Base-by-base conservation (phyloP, 1,140 invertebrate genomes). In the Micrasema longulum region DNA sequence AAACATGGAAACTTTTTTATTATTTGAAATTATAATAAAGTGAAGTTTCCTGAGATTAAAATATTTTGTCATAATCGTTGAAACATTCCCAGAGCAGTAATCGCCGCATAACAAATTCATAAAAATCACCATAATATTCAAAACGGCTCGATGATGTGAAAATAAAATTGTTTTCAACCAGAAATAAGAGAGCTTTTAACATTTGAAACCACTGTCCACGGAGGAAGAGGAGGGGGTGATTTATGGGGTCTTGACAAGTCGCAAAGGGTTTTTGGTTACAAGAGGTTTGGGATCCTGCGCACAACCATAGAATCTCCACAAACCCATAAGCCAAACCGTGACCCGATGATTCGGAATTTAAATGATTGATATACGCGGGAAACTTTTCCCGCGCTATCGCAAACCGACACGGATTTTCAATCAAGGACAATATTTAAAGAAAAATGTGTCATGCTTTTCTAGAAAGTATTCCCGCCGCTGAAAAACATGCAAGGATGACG, bases 311-410 rank as follows among this genome's bases (percentile, higher is more conserved):
- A 3, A 5, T n/a, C 22, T n/a, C 11, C 1, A 1, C 36, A 1
- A 45, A 18, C 57, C 36, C 57, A 63, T 45, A 63, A 57, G 53
- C 53, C 57, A 63, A 45, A 22, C 57, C 41, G 36, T 63, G 57
- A 63, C 57, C 57, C 57, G 57, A 63, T 45, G 57, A 63, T 63
- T 63, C 57, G 57, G 23, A 63, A 63, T 63, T 63, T 63, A 63
- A 63, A 63, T 63, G 57, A 63, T 63, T 63, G 57, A 63, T 63
- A 63, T 63, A 45, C 57, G 57, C 22, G 18, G 18, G 16, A 60
- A 63, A 63, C 9, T 23, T 63, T 60, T 63, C 18, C 57, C 36
- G 57, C 57, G 38, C 55, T 31, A 23, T 63, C 57, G 22, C 16
- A 23, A 43, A 18, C 36, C 36, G 57, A 63, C 57, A 63, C 22